Evolutionary conservation across 2,888 invertebrate genomes (phyloP).

Genomic region (Macaria liturata): DNA sequence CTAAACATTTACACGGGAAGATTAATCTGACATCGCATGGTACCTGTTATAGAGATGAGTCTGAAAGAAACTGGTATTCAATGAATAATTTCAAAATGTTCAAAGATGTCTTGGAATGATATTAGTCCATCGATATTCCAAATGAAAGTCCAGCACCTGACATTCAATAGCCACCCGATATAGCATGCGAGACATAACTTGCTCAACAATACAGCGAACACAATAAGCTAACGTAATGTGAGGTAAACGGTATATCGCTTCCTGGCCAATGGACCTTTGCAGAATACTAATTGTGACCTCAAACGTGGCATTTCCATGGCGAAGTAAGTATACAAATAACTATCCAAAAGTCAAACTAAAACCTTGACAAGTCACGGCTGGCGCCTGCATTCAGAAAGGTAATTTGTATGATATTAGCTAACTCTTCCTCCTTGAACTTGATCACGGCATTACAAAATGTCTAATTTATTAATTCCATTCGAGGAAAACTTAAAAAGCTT

Average conservation of each 20-base stretch:
- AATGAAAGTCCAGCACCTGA: constrained; percentile 33
- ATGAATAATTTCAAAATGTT: too few relatives aligned
- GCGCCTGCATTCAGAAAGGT: constrained; percentile 16
- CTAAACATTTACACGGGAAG: too few relatives aligned
- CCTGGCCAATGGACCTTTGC: constrained; percentile 54
- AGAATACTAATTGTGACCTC: constrained; percentile 63
- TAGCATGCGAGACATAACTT: constrained; percentile 59
- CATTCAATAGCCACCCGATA: constrained; percentile 46
- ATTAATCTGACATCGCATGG: too few relatives aligned
- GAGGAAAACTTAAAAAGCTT: neutral
- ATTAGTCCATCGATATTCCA: constrained; percentile 20
- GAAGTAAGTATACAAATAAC: constrained; percentile 18
- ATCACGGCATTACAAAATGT: constrained; percentile 22
- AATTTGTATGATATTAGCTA: constrained; percentile 21
- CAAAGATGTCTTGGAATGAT: neutral
- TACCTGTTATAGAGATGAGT: too few relatives aligned
- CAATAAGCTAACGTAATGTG: constrained; percentile 69
- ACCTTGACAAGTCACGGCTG: constrained; percentile 26
- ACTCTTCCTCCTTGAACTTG: constrained; percentile 25
- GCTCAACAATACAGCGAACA: constrained; percentile 65
- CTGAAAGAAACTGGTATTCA: too few relatives aligned
- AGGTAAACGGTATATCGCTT: constrained; percentile 71
- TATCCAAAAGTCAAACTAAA: constrained; percentile 27
- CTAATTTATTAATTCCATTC: constrained; percentile 5
- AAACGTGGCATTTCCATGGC: constrained; percentile 41